phyloP scores from a whole-genome alignment of 1,140 invertebrate species.

The Halesus radiatus region DNA sequence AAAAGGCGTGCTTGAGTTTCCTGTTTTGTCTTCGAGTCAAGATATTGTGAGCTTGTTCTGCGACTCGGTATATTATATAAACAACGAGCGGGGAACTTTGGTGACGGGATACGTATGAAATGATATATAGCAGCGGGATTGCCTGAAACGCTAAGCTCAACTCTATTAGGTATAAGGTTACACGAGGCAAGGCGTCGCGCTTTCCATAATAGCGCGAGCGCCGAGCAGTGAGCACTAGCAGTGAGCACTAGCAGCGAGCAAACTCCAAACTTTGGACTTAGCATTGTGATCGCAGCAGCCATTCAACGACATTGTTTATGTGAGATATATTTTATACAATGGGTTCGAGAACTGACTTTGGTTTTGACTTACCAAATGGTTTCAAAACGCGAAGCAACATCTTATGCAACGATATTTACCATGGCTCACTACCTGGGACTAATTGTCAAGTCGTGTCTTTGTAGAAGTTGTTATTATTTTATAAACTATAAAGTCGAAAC shows the following conservation, averaged over 20 bases:
- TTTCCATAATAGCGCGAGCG: not conserved
- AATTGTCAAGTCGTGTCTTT: too few species aligned
- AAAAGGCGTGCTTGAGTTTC: constrained; percentile 58
- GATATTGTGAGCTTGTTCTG: constrained; percentile 55
- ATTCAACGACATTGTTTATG: not conserved
- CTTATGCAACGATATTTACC: too few species aligned
- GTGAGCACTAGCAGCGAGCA: not conserved
- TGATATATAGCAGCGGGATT: constrained; percentile 45
- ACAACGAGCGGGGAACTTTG: constrained; percentile 52
- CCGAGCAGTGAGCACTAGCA: not conserved
- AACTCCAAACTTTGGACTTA: not conserved
- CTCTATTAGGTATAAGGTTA: constrained; percentile 45
- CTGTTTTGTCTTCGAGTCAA: constrained; percentile 55
- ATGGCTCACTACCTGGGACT: too few species aligned
- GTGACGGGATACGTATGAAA: constrained; percentile 55
- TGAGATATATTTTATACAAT: too few species aligned
- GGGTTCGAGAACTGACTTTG: too few species aligned
- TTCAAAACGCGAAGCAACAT: too few species aligned
- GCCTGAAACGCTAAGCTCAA: constrained; percentile 33
- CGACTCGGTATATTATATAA: constrained; percentile 54
- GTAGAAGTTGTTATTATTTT: too few species aligned
- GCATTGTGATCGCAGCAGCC: not conserved
- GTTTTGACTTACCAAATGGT: too few species aligned
- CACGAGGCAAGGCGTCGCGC: constrained; percentile 9
- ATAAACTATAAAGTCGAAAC: too few species aligned